Evolutionary conservation across 2,113 vertebrate species (phyloP), one percentile per base, ranked within the genome.

Genomic region (Callocephalon fimbriatum): DNA sequence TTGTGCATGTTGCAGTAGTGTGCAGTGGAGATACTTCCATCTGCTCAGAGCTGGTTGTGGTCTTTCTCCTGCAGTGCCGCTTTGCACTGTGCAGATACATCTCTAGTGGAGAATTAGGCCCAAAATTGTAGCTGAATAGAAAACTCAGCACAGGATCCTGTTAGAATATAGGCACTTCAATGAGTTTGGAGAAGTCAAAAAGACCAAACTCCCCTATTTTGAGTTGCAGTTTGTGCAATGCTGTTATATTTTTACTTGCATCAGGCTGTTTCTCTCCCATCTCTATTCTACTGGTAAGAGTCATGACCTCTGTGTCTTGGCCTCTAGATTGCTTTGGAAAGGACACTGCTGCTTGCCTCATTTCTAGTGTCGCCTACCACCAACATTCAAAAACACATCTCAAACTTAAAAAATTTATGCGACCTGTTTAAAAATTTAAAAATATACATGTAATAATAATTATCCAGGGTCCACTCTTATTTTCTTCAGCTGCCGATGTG

Each of bases 401-500:
- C 66, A 85, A 78, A 66, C 38, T 44, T 7, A 6, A 66, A 89
- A 91, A 81, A 20, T 2, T 70, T 50, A 78, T 12, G 10, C 53
- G 38, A 70, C 23, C 26, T 7, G n/a, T 56, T 83, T 76, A 88
- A 83, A 82, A 77, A 61, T 27, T 56, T 0, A 44, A 42, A 92
- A 67, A 59, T 19, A 53, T 29, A 44, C 10, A 21, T 38, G 42
- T 18, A 70, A 32, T 45, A 79, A 19, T 73, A n/a, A 67, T 85
- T 74, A 58, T 27, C 74, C 37, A 58, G 9, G 21, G 42, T 63
- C 29, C 31, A 32, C 50, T 83, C 75, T 71, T 86, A 67, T 75
- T 95, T 95, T 79, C 56, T 88, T 90, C 74, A 85, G 74, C 56
- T 88, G 78, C 42, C 67, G 56, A 67, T 54, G 47, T 65, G 66